Evolutionary conservation across 2,113 vertebrate species (phyloP), one percentile per base, ranked within the genome.

Genomic region (Halcyon malimbica): DNA sequence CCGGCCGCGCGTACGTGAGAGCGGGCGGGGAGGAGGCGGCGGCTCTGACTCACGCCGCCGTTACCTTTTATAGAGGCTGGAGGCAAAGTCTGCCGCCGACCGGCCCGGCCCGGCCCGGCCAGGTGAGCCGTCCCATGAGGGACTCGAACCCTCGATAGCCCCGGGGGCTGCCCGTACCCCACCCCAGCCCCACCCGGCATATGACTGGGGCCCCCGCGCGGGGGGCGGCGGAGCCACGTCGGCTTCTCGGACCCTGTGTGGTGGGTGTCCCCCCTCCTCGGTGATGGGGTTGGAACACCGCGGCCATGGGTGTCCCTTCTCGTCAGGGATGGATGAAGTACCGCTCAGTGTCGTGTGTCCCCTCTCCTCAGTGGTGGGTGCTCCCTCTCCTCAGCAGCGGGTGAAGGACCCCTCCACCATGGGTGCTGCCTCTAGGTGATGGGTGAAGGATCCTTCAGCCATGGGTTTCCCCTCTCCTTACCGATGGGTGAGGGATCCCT

Each of bases 41-140:
- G 65, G 95, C 94, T 93, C 94, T 96, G 94, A 93, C 87, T 97
- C 96, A 96, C 91, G 60, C 87, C 89, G 90, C 90, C 92, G 90
- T 50, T 97, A 95, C 96, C 96, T 96, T 97, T 96, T 96, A 97
- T 94, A 97, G 92, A 77, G 90, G 79, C 85, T 79, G 51, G 71
- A 96, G 75, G 63, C 94, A 97, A 97, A 97, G 95, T 95, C 96
- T 95, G 83, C 57, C n/a, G 33, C 71, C 51, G n/a, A 15, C 50
- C 70, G 53, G 71, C 24, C 31, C 78, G 37, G 28, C 42, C 57
- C 13, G 26, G 62, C 68, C 19, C 68, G 33, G 84, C 19, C 84
- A 94, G 96, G 95, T 96, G 85, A 95, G 88, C 28, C 2, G 18
- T 16, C 42, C 25, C 26, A 19, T 2, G 16, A 10, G 18, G 48